Percentiles rank a stretch among this genome's conserved stretches.
These are phyloP conservation scores for Prosapia bicincta DNA, from an alignment of 2,888 invertebrate species.

Conservation along the genomic window DNA sequence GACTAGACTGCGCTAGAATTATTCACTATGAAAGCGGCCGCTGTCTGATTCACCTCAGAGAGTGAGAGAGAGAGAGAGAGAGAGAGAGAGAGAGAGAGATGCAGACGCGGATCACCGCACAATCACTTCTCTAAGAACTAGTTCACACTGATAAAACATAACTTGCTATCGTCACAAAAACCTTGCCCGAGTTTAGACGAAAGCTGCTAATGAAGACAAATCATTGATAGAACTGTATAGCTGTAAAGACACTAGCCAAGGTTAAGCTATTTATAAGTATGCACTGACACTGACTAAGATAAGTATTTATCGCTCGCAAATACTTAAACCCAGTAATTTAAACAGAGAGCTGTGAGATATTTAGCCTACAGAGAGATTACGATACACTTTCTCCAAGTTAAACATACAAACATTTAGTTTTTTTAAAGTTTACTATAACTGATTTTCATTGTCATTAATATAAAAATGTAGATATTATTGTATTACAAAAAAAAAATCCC, in stretches of 20 bases:
- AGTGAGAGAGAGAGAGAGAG: no score
- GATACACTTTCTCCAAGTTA: no score
- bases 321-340: not conserved
- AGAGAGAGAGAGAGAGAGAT: no score
- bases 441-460: no score
- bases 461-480: no score
- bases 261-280: not conserved
- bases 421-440: no score
- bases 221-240: not conserved
- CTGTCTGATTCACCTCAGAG: not conserved
- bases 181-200: not conserved
- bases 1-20: no score
- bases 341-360: not conserved
- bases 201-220: not conserved
- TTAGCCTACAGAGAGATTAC: no score
- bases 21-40: not conserved
- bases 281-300: not conserved
- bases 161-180: not conserved
- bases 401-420: no score
- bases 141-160: not conserved
- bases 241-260: not conserved
- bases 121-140: not conserved
- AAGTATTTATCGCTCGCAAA: not conserved
- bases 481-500: no score
- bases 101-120: not conserved